These are phyloP conservation scores for Erithacus rubecula DNA, from an alignment of 2,797 vertebrate genomes.

Conservation along the genomic window DNA sequence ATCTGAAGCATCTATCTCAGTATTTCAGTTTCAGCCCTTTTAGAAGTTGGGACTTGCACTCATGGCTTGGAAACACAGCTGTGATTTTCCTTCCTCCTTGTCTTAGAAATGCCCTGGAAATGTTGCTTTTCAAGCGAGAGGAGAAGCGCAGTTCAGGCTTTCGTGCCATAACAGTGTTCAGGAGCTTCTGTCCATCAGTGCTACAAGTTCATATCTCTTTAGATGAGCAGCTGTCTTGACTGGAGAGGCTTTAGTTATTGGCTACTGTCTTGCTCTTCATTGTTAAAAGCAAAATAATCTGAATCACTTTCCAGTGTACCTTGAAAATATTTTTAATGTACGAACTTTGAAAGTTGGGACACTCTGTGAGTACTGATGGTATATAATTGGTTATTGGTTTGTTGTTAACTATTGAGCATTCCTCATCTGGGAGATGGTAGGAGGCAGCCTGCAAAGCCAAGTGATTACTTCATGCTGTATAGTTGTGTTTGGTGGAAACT, in stretches of 20 bases:
- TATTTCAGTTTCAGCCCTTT: neutral
- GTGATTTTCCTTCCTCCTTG: neutral
- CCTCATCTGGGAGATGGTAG: neutral
- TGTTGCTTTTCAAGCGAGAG: fast-evolving
- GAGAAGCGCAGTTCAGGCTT: neutral
- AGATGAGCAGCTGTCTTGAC: neutral
- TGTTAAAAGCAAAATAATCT: neutral
- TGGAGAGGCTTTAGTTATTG: neutral
- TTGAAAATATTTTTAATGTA: neutral
- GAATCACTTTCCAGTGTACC: neutral
- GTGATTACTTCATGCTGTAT: neutral
- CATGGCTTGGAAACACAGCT: neutral
- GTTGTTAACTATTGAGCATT: neutral
- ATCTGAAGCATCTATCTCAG: neutral
- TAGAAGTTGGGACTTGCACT: neutral
- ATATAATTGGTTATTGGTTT: neutral
- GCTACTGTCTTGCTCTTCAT: neutral
- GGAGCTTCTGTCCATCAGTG: neutral
- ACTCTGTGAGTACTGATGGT: neutral
- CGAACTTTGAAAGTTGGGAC: neutral
- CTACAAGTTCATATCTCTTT: neutral
- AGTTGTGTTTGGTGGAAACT: neutral
- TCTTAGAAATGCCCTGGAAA: neutral
- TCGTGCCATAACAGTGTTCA: neutral
- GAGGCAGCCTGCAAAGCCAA: neutral